Evolutionary conservation across 2,888 invertebrate species (phyloP), one percentile per base, ranked within the genome.

Genomic region (Tachina lurida): DNA sequence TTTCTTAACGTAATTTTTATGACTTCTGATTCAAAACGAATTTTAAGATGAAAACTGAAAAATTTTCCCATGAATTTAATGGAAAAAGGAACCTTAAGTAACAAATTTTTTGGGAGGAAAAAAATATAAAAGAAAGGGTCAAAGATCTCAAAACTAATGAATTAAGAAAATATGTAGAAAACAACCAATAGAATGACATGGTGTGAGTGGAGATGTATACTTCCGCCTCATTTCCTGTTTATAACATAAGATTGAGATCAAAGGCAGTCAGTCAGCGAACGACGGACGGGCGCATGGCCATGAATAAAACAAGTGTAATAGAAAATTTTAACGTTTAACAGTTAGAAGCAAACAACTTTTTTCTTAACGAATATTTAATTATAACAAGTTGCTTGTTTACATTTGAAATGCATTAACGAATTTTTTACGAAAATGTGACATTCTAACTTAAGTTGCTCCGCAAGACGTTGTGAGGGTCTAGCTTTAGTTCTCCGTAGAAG

Each of bases 171-270:
- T 22, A 19, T 31, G 54, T 10, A 54, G 41, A 56, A 49, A 58
- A 71, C n/a, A 65, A 45, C 54, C 68, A 70, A 71, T 63, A 52
- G 71, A 76, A 86, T 79, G 82, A 43, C 70, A 86, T 56, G 67
- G 60, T 49, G 63, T 67, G 31, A 31, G 31, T 31, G 31, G 31
- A 73, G 45, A 84, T 60, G 67, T 52, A 43, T 56, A 79, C 82
- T 86, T 86, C 86, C 86, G 86, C 75, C 47, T 73, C 52, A 79
- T 68, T 77, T 84, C 84, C 84, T 81, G n/a, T 73, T 58, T 31
- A n/a, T 12, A 67, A 0, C 7, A 65, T 10, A 31, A 54, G 45
- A 65, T 47, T 22, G 19, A 45, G 19, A 45, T 47, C 2, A 54
- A 54, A 75, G 13, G 22, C 19, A 22, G 3, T 7, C 31, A 31